phyloP scores from a whole-genome alignment of 2,797 vertebrate genomes.

The Sebastes dallii region DNA sequence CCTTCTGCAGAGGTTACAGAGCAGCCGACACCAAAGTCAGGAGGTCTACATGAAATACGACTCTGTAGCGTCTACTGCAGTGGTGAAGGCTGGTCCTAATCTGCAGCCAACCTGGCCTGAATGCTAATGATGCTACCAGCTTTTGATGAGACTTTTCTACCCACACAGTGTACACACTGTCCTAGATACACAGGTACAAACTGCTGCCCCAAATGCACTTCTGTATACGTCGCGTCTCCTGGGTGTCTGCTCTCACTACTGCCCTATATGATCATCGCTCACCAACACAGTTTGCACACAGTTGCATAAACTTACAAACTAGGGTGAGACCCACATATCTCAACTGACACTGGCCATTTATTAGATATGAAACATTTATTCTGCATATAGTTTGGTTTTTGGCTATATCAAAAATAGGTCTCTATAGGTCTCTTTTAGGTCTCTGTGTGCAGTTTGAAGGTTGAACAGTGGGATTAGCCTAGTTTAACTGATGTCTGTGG shows the following conservation, averaged over 20 bases:
- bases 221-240: slow-evolving; percentile 44
- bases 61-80: background rate
- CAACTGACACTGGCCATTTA: background rate
- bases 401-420: background rate
- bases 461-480: slow-evolving; percentile 1
- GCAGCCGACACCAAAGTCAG: slow-evolving; percentile 31
- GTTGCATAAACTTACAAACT: slow-evolving; percentile 1
- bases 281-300: background rate
- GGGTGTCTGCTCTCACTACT: slow-evolving; percentile 40
- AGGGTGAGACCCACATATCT: background rate
- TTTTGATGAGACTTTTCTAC: slow-evolving; percentile 24
- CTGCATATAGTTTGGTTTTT: background rate
- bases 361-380: background rate
- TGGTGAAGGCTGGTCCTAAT: slow-evolving; percentile 6
- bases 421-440: background rate
- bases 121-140: slow-evolving; percentile 46
- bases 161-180: slow-evolving; percentile 34
- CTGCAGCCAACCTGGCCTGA: slow-evolving; percentile 35
- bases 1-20: slow-evolving; percentile 31
- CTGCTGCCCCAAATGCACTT: slow-evolving; percentile 57
- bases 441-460: background rate
- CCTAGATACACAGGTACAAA: slow-evolving; percentile 58
- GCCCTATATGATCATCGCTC: slow-evolving; percentile 37
- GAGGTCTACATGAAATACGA: slow-evolving; percentile 28
- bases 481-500: background rate